Evolutionary conservation across 2,888 invertebrate species (phyloP).

Genomic region (Chymomyza fuscimana): DNA sequence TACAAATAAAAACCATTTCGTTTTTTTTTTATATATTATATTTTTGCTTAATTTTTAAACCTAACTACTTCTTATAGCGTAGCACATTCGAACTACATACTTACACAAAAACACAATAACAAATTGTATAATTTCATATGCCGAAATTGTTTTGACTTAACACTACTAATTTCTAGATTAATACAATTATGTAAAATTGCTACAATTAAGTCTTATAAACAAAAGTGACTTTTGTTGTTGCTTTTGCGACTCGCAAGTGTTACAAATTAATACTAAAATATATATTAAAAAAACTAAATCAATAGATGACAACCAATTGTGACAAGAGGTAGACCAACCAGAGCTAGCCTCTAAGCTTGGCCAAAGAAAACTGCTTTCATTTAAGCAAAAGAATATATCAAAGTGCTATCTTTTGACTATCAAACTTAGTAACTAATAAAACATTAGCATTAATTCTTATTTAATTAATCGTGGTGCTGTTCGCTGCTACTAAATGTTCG

Average conservation of each 20-base stretch:
- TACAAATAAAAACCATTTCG: neutral
- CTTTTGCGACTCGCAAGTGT: constrained; percentile 29
- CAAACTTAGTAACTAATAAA: constrained; percentile 15
- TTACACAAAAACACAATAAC: constrained; percentile 33
- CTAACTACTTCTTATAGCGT: neutral
- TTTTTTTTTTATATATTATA: constrained; percentile 16
- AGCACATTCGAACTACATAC: constrained; percentile 2
- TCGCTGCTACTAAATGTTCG: constrained; percentile 72
- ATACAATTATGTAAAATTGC: constrained; percentile 6
- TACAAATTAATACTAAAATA: constrained; percentile 14
- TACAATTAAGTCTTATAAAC: constrained; percentile 37
- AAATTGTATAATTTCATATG: constrained; percentile 23
- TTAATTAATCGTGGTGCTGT: constrained; percentile 41
- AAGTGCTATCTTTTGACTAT: constrained; percentile 27
- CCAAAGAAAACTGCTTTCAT: neutral
- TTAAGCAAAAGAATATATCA: neutral
- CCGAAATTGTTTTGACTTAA: constrained; percentile 5
- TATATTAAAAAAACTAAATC: constrained; percentile 7
- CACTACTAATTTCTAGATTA: neutral
- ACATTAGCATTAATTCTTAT: constrained; percentile 10
- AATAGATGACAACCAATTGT: constrained; percentile 9
- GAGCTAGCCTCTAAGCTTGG: neutral
- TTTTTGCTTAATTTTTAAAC: neutral
- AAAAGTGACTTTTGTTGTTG: constrained; percentile 31
- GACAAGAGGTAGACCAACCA: neutral